Evolutionary conservation across 2,113 vertebrate genomes (phyloP).

Genomic region (Sinocyclocheilus maitianheensis): DNA sequence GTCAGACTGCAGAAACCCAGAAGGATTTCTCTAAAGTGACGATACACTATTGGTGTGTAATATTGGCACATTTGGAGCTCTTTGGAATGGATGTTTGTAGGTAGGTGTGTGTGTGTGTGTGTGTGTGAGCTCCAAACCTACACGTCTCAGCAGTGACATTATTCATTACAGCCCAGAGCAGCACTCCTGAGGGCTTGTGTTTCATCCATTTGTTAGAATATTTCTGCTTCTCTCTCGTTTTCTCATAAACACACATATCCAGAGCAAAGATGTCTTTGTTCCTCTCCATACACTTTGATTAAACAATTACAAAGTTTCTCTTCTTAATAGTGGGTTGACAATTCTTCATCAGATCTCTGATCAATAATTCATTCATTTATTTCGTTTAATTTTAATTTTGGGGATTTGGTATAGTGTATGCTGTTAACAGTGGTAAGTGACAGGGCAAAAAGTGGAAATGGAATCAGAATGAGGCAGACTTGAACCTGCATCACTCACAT

Average conservation of each 20-base stretch:
- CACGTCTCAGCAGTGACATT: slow-evolving; percentile 30
- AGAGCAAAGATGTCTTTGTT: background rate
- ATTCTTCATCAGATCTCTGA: too few relatives aligned
- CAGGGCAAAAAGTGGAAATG: too few relatives aligned
- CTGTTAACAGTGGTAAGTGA: too few relatives aligned
- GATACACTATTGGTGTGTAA: background rate
- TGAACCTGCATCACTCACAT: too few relatives aligned
- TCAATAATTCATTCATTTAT: too few relatives aligned
- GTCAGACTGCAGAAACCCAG: background rate
- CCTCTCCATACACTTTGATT: background rate
- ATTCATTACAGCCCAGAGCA: slow-evolving; percentile 31
- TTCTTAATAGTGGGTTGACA: background rate
- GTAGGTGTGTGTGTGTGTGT: slow-evolving; percentile 23
- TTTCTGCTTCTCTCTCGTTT: slow-evolving; percentile 11
- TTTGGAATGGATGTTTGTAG: slow-evolving; percentile 7
- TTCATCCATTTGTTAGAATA: slow-evolving; percentile 26
- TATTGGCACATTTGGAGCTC: slow-evolving; percentile 21
- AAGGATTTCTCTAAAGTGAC: background rate
- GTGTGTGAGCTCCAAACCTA: background rate
- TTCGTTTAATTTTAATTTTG: too few relatives aligned
- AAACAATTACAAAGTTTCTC: background rate
- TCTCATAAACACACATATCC: too few relatives aligned
- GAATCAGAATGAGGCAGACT: too few relatives aligned
- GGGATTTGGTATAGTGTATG: too few relatives aligned
- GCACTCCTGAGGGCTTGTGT: slow-evolving; percentile 20